Evolutionary conservation across 1,140 invertebrate genomes (phyloP).

Genomic region (Drosophila suzukii): DNA sequence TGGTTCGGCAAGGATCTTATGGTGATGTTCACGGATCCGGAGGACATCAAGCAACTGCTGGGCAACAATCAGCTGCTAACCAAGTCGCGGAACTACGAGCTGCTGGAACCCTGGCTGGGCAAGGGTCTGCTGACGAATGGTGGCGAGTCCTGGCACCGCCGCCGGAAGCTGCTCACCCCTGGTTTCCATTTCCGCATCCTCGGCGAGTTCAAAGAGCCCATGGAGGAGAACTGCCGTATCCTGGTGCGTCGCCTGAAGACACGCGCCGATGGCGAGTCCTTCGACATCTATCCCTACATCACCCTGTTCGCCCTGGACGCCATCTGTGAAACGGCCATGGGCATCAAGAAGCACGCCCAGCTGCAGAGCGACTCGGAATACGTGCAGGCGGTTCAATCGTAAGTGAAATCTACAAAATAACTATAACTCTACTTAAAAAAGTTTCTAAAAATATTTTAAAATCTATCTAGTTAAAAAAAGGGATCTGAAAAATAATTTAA

Average conservation of each 20-base stretch:
- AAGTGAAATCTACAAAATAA: constrained; percentile 36
- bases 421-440: too few relatives aligned
- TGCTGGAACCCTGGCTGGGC: constrained; percentile 88
- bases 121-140: constrained; percentile 88
- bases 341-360: constrained; percentile 88
- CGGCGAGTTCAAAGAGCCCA: constrained; percentile 90
- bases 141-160: constrained; percentile 91
- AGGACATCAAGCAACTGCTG: constrained; percentile 85
- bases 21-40: constrained; percentile 74
- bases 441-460: not conserved
- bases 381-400: constrained; percentile 86
- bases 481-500: too few relatives aligned
- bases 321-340: constrained; percentile 94
- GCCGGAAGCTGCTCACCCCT: constrained; percentile 94
- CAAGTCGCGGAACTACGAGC: constrained; percentile 84
- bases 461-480: too few relatives aligned
- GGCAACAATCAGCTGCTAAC: constrained; percentile 87
- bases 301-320: constrained; percentile 91
- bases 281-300: constrained; percentile 88
- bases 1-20: constrained; percentile 81
- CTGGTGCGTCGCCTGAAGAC: constrained; percentile 73
- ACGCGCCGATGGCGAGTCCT: constrained; percentile 68
- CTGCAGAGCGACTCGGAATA: constrained; percentile 86
- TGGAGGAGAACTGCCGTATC: constrained; percentile 85
- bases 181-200: constrained; percentile 96